Conservation (phyloP, 2,113 vertebrate genomes). For the Galbula dea region DNA sequence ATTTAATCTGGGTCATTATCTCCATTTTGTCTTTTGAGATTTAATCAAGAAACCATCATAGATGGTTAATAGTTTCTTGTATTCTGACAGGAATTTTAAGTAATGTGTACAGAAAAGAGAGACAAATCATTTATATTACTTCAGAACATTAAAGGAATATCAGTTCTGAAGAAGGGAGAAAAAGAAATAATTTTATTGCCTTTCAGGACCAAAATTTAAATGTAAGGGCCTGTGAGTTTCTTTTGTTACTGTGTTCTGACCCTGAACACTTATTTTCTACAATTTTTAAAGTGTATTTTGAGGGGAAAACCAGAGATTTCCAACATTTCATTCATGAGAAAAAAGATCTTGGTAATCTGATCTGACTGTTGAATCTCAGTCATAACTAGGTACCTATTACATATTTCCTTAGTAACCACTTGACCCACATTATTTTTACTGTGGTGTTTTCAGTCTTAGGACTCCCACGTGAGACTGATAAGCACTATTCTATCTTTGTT, state of each 20-base stretch:
- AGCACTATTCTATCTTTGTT: slow-evolving; percentile 1
- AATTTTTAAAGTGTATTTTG: background rate
- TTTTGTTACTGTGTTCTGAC: background rate
- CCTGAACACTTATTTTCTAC: background rate
- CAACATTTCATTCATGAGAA: background rate
- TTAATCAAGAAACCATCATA: background rate
- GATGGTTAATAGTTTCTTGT: background rate
- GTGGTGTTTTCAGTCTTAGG: background rate
- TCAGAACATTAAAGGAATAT: background rate
- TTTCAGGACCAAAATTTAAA: background rate
- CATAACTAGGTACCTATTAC: background rate
- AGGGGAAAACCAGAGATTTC: background rate
- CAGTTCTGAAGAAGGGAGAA: background rate
- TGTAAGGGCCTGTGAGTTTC: background rate
- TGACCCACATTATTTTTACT: background rate
- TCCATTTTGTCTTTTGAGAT: background rate
- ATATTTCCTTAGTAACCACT: background rate
- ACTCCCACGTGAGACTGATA: background rate
- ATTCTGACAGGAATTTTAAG: background rate
- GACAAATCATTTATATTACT: background rate
- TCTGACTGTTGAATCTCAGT: background rate
- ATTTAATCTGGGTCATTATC: background rate
- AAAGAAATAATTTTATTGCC: background rate
- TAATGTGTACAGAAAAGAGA: background rate
- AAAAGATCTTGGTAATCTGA: background rate